These are phyloP conservation scores for Palythoa grandiflora DNA, from an alignment of 92 coral and sea anemone genomes.

Conservation along the genomic window DNA sequence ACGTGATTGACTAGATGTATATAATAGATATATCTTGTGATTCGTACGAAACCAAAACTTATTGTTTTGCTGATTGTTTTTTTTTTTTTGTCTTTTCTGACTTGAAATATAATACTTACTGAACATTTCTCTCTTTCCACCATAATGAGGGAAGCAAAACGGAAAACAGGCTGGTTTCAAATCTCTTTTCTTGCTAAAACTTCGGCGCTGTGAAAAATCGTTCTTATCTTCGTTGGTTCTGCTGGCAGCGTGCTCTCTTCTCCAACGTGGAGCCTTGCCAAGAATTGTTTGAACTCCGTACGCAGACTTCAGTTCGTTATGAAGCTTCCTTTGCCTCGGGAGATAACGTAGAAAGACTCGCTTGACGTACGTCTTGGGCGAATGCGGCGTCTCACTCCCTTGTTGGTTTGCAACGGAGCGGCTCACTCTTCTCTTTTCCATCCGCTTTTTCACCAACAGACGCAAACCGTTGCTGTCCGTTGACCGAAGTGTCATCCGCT, in stretches of 20 bases:
- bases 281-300: background rate
- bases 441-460: background rate
- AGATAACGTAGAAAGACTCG: background rate
- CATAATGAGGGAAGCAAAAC: slow-evolving; percentile 33
- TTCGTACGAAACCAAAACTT: no score
- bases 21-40: no score
- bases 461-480: background rate
- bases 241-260: background rate
- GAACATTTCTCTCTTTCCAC: slow-evolving; percentile 12
- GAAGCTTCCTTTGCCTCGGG: background rate
- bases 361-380: slow-evolving; percentile 25
- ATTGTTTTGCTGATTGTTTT: no score
- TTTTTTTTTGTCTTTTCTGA: background rate
- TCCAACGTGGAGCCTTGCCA: background rate
- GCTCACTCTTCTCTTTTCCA: background rate
- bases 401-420: slow-evolving; percentile 4
- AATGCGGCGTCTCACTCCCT: background rate
- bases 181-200: background rate
- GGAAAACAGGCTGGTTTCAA: slow-evolving; percentile 21
- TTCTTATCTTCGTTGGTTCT: background rate
- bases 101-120: background rate
- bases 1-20: no score
- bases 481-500: background rate
- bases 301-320: background rate
- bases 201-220: background rate